A percentile compares a stretch with the other conserved stretches of the same genome.
Evolutionary conservation across 2,888 invertebrate species (phyloP).

Genomic region (Drosophila barbarae): DNA sequence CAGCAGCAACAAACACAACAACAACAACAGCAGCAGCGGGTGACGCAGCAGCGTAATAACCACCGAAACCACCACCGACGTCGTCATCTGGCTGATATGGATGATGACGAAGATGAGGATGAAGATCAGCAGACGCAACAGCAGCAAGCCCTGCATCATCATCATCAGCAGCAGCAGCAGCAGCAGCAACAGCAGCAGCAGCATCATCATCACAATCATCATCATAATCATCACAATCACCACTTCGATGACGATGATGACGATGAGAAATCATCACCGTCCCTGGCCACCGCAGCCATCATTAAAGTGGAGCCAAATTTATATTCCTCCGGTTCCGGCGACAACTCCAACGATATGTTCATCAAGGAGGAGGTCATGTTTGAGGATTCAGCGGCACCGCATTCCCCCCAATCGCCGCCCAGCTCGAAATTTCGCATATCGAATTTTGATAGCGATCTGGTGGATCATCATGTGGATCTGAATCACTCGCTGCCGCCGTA

Average conservation of each 20-base stretch:
- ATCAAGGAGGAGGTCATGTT: slow-evolving; percentile 79
- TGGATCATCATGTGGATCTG: slow-evolving; percentile 78
- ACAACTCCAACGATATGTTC: slow-evolving; percentile 79
- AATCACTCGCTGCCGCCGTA: slow-evolving; percentile 78
- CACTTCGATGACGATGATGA: slow-evolving; percentile 74
- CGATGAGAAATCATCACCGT: slow-evolving; percentile 79
- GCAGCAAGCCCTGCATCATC: slow-evolving; percentile 26
- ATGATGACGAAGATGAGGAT: slow-evolving; percentile 72
- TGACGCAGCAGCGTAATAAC: slow-evolving; percentile 68
- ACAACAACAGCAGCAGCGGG: slow-evolving; percentile 52
- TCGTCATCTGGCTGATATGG: slow-evolving; percentile 75
- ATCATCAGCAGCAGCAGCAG: slow-evolving; percentile 36
- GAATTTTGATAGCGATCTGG: slow-evolving; percentile 78
- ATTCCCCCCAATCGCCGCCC: slow-evolving; percentile 79
- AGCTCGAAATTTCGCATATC: slow-evolving; percentile 78
- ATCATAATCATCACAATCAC: slow-evolving; percentile 62
- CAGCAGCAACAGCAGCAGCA: slow-evolving; percentile 26
- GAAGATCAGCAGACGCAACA: slow-evolving; percentile 47
- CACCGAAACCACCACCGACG: slow-evolving; percentile 78
- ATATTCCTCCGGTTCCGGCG: slow-evolving; percentile 78
- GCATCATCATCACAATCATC: slow-evolving; percentile 39
- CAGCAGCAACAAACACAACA: slow-evolving; percentile 43
- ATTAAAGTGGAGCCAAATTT: slow-evolving; percentile 79
- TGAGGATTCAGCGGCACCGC: slow-evolving; percentile 76
- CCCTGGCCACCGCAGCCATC: slow-evolving; percentile 78